Evolutionary conservation across 2,888 invertebrate species (phyloP).

Genomic region (Hirtodrosophila trivittata): DNA sequence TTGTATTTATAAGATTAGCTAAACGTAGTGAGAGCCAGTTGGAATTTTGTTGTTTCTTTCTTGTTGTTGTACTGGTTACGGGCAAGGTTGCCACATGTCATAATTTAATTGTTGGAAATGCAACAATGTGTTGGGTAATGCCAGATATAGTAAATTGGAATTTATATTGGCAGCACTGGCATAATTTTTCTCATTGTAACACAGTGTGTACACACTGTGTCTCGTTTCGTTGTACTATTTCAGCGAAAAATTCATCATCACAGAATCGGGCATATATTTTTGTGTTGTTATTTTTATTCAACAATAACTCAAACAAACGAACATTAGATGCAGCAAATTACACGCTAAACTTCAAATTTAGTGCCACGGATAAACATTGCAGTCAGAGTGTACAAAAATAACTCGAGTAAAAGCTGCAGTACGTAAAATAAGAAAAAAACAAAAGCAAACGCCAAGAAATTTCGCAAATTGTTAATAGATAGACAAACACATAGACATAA

Average conservation of each 20-base stretch:
- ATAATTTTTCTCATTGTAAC: slow-evolving; percentile 24
- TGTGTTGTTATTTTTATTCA: slow-evolving; percentile 53
- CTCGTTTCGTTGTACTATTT: slow-evolving; percentile 55
- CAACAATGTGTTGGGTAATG: slow-evolving; percentile 24
- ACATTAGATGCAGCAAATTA: slow-evolving; percentile 34
- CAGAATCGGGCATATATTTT: slow-evolving; percentile 48
- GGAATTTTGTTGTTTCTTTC: slow-evolving; percentile 3
- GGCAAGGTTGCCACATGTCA: slow-evolving; percentile 25
- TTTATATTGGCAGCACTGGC: slow-evolving; percentile 26
- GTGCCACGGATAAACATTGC: slow-evolving; percentile 27
- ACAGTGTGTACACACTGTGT: slow-evolving; percentile 50
- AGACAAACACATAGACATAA: not conserved
- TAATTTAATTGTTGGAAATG: slow-evolving; percentile 3
- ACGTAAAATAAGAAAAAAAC: slow-evolving; percentile 46
- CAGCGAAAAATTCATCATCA: slow-evolving; percentile 63
- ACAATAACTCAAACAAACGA: slow-evolving; percentile 43
- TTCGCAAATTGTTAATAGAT: slow-evolving; percentile 38
- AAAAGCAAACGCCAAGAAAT: slow-evolving; percentile 46
- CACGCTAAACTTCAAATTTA: slow-evolving; percentile 27
- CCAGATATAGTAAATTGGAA: slow-evolving; percentile 4
- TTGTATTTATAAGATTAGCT: slow-evolving; percentile 2
- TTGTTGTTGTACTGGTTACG: slow-evolving; percentile 23
- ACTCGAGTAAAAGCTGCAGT: slow-evolving; percentile 47
- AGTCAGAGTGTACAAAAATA: slow-evolving; percentile 33
- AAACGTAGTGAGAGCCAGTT: slow-evolving; percentile 25